These are phyloP conservation scores for Procavia capensis DNA, from an alignment of 2,113 vertebrate genomes.

Conservation along the genomic window DNA sequence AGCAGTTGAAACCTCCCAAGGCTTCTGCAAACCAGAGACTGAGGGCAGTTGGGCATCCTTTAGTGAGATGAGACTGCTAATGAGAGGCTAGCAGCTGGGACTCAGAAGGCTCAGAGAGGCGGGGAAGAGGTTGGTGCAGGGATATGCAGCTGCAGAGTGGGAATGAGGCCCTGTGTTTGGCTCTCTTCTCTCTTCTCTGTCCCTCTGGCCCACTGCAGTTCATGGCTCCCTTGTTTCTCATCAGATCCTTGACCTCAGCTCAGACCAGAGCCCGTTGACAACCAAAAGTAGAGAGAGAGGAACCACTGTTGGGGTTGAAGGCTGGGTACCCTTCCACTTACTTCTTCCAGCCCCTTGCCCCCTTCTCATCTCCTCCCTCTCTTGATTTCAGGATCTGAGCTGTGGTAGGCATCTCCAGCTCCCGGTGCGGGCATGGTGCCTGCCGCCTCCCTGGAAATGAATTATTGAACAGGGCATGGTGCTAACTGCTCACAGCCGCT, in stretches of 20 bases:
- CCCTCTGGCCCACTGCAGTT: neutral
- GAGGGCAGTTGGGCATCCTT: neutral
- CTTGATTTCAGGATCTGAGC: neutral
- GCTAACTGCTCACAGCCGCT: neutral
- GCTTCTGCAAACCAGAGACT: constrained; percentile 12
- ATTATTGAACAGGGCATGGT: constrained; percentile 57
- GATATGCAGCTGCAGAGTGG: neutral
- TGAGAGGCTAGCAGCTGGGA: neutral
- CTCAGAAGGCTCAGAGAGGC: neutral
- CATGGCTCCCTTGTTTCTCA: neutral
- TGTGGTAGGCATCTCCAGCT: neutral
- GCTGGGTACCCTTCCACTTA: neutral
- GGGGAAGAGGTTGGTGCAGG: neutral
- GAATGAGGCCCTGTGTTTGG: neutral
- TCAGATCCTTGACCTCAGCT: neutral
- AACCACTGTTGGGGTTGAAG: neutral
- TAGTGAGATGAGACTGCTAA: neutral
- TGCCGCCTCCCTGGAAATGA: constrained; percentile 49
- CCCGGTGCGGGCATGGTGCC: constrained; percentile 37
- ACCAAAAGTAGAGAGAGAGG: neutral
- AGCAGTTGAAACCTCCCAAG: neutral
- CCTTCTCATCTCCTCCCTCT: neutral
- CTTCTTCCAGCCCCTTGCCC: neutral
- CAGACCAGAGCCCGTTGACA: neutral
- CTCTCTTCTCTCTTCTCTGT: neutral